phyloP scores from a whole-genome alignment of 2,113 vertebrate species.

The Merops nubicus region DNA sequence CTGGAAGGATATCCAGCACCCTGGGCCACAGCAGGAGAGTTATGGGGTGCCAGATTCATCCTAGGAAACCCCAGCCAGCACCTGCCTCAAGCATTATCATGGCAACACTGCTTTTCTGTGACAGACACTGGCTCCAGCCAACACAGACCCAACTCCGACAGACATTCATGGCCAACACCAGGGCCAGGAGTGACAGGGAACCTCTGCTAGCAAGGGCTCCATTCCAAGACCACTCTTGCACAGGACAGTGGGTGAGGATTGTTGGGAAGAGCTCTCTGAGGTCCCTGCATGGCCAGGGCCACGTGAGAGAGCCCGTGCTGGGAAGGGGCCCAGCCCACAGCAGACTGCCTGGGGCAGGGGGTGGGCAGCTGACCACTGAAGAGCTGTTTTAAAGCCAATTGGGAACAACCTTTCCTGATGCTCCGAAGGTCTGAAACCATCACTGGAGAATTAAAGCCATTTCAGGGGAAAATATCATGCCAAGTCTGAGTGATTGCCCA shows the following conservation, averaged over 20 bases:
- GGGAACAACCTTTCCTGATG: not conserved
- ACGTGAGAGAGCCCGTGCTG: accelerated
- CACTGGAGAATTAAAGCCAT: not conserved
- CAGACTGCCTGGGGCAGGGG: not conserved
- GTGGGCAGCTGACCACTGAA: not conserved
- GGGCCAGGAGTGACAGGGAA: not conserved
- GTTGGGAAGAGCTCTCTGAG: accelerated
- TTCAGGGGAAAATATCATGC: not conserved
- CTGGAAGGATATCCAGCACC: not conserved
- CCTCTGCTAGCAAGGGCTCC: not conserved
- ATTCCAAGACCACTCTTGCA: accelerated
- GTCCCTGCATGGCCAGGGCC: not conserved
- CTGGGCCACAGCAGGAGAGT: not conserved
- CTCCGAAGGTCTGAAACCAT: not conserved
- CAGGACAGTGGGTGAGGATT: not conserved
- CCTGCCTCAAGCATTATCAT: accelerated
- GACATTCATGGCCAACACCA: not conserved
- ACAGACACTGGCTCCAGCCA: not conserved
- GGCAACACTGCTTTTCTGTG: not conserved
- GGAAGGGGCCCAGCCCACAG: not conserved
- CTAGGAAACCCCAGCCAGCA: not conserved
- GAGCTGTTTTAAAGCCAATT: not conserved
- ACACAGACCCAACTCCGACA: not conserved
- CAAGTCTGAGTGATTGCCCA: constrained; percentile 8
- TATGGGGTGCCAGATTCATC: not conserved